phyloP scores from a whole-genome alignment of 2,888 invertebrate species.

The Athalia circularis region DNA sequence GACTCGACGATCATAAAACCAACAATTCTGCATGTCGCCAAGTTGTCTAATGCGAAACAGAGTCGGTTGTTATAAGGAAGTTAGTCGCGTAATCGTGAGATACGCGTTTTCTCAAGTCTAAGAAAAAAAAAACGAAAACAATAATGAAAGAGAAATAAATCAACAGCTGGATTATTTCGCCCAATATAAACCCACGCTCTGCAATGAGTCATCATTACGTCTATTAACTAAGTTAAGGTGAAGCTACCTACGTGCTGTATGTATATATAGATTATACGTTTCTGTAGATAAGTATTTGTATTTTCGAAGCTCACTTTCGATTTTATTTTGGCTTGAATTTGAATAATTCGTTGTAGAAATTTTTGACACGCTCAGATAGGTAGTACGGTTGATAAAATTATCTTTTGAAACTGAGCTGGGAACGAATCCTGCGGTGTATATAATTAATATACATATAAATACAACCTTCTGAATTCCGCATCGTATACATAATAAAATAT shows the following conservation, averaged over 20 bases:
- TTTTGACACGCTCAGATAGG: slow-evolving; percentile 3
- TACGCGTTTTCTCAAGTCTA: too few species aligned
- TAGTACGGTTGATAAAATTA: slow-evolving; percentile 16
- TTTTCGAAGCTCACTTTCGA: background rate
- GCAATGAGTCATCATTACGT: too few species aligned
- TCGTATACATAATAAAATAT: background rate
- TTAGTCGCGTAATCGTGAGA: too few species aligned
- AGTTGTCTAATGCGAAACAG: background rate
- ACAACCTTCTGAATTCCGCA: too few species aligned
- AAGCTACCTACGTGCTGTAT: too few species aligned
- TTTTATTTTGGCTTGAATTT: background rate
- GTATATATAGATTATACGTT: background rate
- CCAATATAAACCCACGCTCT: too few species aligned
- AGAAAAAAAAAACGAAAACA: too few species aligned
- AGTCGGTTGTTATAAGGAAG: background rate
- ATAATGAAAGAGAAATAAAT: too few species aligned
- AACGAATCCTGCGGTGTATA: too few species aligned
- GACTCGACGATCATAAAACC: background rate
- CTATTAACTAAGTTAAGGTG: too few species aligned
- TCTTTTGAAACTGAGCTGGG: background rate
- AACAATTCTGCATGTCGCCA: background rate
- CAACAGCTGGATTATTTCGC: too few species aligned
- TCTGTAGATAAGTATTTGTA: background rate
- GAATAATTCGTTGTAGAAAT: slow-evolving; percentile 18
- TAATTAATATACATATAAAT: too few species aligned